Conservation (phyloP, 2,888 invertebrate genomes). For the Cheilosia urbana region DNA sequence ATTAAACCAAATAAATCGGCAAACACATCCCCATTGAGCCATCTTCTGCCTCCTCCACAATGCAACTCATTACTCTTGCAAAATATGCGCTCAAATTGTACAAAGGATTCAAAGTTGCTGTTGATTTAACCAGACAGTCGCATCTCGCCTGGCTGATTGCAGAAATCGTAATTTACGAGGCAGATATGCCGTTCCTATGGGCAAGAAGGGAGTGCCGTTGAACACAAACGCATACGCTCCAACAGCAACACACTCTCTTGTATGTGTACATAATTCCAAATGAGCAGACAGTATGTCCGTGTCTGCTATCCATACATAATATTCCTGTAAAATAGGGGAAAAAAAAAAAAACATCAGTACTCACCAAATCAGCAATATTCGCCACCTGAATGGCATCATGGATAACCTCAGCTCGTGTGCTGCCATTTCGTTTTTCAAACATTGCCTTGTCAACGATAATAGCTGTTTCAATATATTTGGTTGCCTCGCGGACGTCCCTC, state of each 20-base stretch:
- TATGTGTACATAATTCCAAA: not conserved
- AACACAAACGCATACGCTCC: not conserved
- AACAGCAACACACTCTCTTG: not conserved
- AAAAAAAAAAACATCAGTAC: conserved; percentile 80
- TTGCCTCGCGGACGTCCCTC: conserved; percentile 94
- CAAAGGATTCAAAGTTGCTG: conserved; percentile 32
- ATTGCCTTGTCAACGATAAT: conserved; percentile 98
- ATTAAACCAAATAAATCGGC: not conserved
- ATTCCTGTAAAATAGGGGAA: not conserved
- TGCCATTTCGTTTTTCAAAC: conserved; percentile 96
- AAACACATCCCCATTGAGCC: not conserved
- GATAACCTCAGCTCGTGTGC: conserved; percentile 93
- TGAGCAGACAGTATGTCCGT: not conserved
- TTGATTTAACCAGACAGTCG: conserved; percentile 42
- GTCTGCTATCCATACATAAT: not conserved
- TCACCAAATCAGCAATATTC: conserved; percentile 98
- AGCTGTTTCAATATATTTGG: conserved; percentile 98
- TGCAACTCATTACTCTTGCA: conserved; percentile 34
- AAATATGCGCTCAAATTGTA: conserved; percentile 31
- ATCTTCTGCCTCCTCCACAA: conserved; percentile 7
- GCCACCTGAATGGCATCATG: conserved; percentile 98
- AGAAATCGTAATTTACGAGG: conserved; percentile 34
- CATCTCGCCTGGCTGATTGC: conserved; percentile 41
- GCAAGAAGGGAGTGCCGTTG: not conserved
- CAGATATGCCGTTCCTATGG: conserved; percentile 10